phyloP scores from a whole-genome alignment of 2,797 vertebrate genomes.

The Diglossa cyanea region DNA sequence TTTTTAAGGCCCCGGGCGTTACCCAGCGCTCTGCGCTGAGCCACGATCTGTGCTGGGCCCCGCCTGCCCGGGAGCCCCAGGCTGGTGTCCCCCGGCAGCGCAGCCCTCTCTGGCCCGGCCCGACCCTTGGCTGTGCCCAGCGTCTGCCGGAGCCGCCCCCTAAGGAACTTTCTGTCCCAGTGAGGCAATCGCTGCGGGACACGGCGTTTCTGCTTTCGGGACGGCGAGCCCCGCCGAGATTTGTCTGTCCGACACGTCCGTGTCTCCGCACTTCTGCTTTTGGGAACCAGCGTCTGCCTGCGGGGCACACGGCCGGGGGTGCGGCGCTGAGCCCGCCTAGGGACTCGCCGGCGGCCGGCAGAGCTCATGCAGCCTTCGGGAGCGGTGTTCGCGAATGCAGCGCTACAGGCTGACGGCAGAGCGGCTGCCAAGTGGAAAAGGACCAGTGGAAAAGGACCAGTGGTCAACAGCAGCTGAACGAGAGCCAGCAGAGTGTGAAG shows the following conservation, averaged over 20 bases:
- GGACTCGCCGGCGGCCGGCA: not conserved
- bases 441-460: not conserved
- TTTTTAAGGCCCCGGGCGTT: not conserved
- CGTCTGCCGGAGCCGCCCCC: fast-evolving
- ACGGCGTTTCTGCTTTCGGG: not conserved
- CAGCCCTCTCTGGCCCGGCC: not conserved
- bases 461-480: not conserved
- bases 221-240: not conserved
- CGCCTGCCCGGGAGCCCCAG: not conserved
- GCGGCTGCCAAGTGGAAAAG: not conserved
- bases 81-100: not conserved
- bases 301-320: not conserved
- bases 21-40: not conserved
- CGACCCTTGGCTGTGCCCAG: not conserved
- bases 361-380: not conserved
- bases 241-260: not conserved
- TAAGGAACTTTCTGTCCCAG: not conserved
- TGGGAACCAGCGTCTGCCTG: not conserved
- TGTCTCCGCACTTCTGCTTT: not conserved
- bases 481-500: not conserved
- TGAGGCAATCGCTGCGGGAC: not conserved
- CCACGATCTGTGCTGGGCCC: no score
- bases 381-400: not conserved
- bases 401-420: not conserved
- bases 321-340: not conserved